Percentiles rank a stretch among this genome's conserved stretches.
Conservation (phyloP, 2,113 vertebrate species). For the Miniopterus natalensis region DNA sequence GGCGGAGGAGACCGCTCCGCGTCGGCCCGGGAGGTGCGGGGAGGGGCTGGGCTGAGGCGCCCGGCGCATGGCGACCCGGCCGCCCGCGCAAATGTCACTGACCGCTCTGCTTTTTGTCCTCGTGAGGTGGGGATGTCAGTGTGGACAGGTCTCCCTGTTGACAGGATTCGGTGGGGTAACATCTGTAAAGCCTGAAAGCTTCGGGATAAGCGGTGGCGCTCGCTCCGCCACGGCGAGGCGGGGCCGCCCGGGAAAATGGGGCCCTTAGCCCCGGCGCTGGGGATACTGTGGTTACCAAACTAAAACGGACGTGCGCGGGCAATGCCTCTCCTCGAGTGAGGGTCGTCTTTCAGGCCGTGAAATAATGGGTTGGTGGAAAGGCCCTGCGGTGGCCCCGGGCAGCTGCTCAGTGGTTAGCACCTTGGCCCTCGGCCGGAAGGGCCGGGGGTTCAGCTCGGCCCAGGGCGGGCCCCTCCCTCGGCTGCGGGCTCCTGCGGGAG, state of each 20-base stretch:
- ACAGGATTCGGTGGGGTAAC: not conserved
- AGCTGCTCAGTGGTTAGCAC: too few species aligned
- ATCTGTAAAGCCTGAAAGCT: slow-evolving; percentile 27
- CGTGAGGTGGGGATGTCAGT: not conserved
- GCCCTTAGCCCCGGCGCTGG: not conserved
- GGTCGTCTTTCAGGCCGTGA: not conserved
- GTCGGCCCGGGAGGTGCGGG: too few species aligned
- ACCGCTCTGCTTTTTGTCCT: not conserved
- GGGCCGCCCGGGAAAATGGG: not conserved
- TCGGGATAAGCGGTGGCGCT: not conserved
- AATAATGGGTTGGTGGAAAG: not conserved
- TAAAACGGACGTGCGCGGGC: not conserved
- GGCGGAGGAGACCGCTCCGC: too few species aligned
- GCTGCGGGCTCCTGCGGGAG: too few species aligned
- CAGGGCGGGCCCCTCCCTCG: too few species aligned
- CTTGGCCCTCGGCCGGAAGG: too few species aligned
- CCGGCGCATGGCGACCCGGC: too few species aligned
- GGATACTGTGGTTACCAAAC: not conserved
- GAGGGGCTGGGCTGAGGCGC: too few species aligned
- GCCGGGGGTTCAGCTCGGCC: too few species aligned
- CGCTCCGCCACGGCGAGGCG: not conserved
- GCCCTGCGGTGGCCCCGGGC: too few species aligned
- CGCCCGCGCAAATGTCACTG: too few species aligned
- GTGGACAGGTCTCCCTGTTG: not conserved
- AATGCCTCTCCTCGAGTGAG: not conserved